A percentile compares a stretch with the other conserved stretches of the same genome.
Conservation (phyloP, 2,888 invertebrate genomes). For the Carpatolechia fugitivella region DNA sequence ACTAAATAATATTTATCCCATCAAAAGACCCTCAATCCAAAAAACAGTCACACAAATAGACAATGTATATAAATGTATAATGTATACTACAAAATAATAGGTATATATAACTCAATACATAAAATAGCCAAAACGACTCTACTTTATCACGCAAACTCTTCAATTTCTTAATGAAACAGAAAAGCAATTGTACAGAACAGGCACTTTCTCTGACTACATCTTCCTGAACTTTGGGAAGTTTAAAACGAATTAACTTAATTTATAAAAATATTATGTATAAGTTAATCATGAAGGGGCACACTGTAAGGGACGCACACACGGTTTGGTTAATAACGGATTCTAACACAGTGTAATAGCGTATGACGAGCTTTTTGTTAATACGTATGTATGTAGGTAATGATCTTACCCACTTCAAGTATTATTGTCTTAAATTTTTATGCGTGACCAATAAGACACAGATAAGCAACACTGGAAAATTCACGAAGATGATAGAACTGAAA, state of each 20-base stretch:
- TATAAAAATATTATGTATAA: slow-evolving; percentile 22
- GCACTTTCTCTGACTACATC: slow-evolving; percentile 26
- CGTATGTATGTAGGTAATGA: slow-evolving; percentile 27
- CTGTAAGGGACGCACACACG: slow-evolving; percentile 44
- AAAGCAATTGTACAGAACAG: slow-evolving; percentile 46
- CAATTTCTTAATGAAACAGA: slow-evolving; percentile 16
- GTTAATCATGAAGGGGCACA: slow-evolving; percentile 34
- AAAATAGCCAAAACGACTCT: slow-evolving; percentile 74
- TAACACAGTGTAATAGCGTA: slow-evolving; percentile 73
- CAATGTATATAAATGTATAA: slow-evolving; percentile 19
- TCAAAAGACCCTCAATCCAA: neutral
- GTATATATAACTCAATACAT: slow-evolving; percentile 40
- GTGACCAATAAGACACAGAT: slow-evolving; percentile 12
- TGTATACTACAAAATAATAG: slow-evolving; percentile 27
- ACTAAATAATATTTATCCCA: neutral
- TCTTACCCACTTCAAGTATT: slow-evolving; percentile 18
- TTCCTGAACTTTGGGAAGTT: slow-evolving; percentile 62
- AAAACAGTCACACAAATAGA: slow-evolving; percentile 5
- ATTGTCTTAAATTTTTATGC: slow-evolving; percentile 14
- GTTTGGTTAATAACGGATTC: slow-evolving; percentile 53
- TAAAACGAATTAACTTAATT: slow-evolving; percentile 26
- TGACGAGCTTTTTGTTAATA: slow-evolving; percentile 65
- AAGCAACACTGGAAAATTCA: slow-evolving; percentile 15
- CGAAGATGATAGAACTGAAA: slow-evolving; percentile 15
- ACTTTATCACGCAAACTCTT: slow-evolving; percentile 33